Evolutionary conservation across 92 coral and sea anemone species (phyloP), one percentile per base, ranked within the genome.

Genomic region (Parazoanthus swiftii): DNA sequence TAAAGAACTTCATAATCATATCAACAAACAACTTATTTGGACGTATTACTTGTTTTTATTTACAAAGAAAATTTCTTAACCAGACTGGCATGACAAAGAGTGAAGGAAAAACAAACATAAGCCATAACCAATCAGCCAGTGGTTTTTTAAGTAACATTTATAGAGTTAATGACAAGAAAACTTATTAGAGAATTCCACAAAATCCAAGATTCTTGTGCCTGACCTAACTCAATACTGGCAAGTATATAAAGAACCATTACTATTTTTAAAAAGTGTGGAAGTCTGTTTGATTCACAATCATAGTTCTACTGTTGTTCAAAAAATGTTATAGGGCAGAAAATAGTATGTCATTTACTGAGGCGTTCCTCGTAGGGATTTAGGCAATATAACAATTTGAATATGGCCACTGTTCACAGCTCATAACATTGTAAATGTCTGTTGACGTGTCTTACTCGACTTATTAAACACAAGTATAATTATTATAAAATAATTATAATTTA

Each of bases 401-500:
- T 2, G 9, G 39, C 68, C 63, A 56, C 26, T 80, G 21, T 56
- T 6, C 29, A 73, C 42, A 73, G 9, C 50, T 48, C 70, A 80
- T 15, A 4, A 6, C 20, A 14, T 3, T 2, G 5, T 15, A 21
- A 33, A 54, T 48, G n/a, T 70, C 46, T 71, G 58, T 72, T 6
- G 50, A 10, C 15, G 15, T 18, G 16, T 11, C 46, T 25, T 18
- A 46, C 42, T 71, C 26, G 56, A 67, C 77, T 42, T 29, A 25
- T 29, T 29, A 35, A 58, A 33, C 85, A 80, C 85, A 71, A 80
- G 73, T 44, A 54, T 7, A 4, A 50, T 54, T 51, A 80, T 59
- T 23, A 58, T 80, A 80, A 29, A 56, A 58, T 80, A 79, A 79
- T 50, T 54, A 58, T 80, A 79, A 79, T 50, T 54, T 54, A 54